Evolutionary conservation across 2,113 vertebrate species (phyloP).

Genomic region (Daphoenositta chrysoptera): DNA sequence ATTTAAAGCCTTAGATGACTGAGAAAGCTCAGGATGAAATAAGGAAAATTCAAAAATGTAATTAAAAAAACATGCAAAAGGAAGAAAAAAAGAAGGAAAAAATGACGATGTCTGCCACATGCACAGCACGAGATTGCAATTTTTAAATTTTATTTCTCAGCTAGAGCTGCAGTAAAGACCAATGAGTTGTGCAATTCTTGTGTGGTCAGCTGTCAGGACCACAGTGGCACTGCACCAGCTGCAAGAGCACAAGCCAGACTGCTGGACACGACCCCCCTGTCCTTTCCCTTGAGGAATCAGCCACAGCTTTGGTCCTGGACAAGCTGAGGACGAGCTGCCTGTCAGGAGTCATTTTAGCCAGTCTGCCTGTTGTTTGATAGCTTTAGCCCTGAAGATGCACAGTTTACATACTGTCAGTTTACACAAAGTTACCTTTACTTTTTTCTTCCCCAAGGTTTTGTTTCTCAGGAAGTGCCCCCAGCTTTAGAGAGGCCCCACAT

Average conservation of each 20-base stretch:
- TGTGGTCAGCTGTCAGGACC: neutral
- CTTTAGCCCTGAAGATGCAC: neutral
- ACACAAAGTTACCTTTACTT: neutral
- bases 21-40: neutral
- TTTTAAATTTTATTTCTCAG: neutral
- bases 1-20: neutral
- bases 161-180: neutral
- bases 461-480: neutral
- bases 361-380: neutral
- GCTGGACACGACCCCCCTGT: accelerated
- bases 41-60: neutral
- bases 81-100: neutral
- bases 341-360: neutral
- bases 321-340: neutral
- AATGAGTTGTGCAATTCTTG: neutral
- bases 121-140: neutral
- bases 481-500: neutral
- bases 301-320: neutral
- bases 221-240: neutral
- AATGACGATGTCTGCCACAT: neutral
- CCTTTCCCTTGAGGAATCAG: neutral
- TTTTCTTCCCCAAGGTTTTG: neutral
- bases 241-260: neutral
- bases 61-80: neutral
- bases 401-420: neutral